Evolutionary conservation across 2,797 vertebrate species (phyloP), one percentile per base, ranked within the genome.

Genomic region (Peromyscus attwateri): DNA sequence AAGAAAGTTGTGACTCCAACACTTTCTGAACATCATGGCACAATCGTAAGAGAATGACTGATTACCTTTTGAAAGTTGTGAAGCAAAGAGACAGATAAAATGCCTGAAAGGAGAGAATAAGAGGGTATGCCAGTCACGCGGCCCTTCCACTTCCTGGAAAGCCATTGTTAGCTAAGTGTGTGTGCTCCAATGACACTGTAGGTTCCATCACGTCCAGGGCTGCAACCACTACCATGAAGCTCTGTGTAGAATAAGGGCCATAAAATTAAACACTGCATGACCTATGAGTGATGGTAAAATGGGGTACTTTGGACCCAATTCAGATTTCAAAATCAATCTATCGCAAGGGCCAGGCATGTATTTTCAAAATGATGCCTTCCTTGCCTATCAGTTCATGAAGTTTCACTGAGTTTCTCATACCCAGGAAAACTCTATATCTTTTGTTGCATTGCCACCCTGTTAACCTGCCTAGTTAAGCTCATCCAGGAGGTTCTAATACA

Each of bases 331-430:
- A 91, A 81, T 95, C 79, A 93, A 31, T 89, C 60, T 75, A 17
- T 68, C 57, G 40, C 9, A 82, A 94, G 16, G 31, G 73, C 2
- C n/a, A 68, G 7, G 19, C 1, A 95, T 14, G 81, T 90, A 52
- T 27, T 94, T 94, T 90, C 73, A 85, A 95, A 97, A 82, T 95
- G 60, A 70, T 29, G 23, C 71, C 40, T 95, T 46, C 71, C 40
- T 95, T 46, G 66, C 7, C 7, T 57, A 91, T n/a, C 0, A 94
- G 40, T 27, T 94, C 84, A 87, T 25, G 71, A 6, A 37, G 9
- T 10, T 79, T 84, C 40, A 34, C 0, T 70, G 88, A 92, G 88
- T 95, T 89, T 87, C 27, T 95, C 46, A 88, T 1, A 49, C 43
- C 21, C 49, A 77, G 73, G 66, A 80, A 95, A 88, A 37, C 71